phyloP scores from a whole-genome alignment of 1,140 invertebrate species.

The Pantala flavescens region DNA sequence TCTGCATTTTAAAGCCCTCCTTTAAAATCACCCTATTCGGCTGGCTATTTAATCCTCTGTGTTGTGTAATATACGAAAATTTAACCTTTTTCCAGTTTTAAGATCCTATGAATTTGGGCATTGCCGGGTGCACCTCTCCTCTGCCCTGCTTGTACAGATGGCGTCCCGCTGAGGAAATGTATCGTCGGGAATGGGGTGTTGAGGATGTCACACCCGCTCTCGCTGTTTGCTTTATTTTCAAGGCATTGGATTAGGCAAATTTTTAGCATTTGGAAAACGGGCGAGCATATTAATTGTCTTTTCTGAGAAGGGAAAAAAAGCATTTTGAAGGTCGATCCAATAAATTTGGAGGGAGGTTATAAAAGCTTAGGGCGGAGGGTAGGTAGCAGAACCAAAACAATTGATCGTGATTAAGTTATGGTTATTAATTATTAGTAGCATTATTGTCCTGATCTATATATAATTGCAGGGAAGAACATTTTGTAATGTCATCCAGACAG shows the following conservation, averaged over 20 bases:
- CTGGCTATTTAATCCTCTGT: not conserved
- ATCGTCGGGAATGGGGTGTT: not conserved
- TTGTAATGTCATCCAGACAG: not conserved
- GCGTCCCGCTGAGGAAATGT: not conserved
- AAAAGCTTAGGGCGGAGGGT: not conserved
- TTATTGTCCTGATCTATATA: constrained; percentile 9
- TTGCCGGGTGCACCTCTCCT: not conserved
- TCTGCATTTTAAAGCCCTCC: not conserved
- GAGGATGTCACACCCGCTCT: not conserved
- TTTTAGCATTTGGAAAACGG: not conserved
- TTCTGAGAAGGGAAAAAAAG: not conserved
- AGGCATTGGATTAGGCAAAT: constrained; percentile 9
- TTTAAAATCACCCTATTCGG: not conserved
- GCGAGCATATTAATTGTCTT: not conserved
- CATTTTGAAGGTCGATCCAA: not conserved
- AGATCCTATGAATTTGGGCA: not conserved
- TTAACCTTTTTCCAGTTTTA: no score
- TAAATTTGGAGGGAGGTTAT: not conserved
- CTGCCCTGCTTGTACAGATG: constrained; percentile 2
- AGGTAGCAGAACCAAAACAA: not conserved
- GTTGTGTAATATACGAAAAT: not conserved
- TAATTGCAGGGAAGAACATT: not conserved
- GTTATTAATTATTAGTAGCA: constrained; percentile 8
- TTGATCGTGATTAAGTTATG: constrained; percentile 1
- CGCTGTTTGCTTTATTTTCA: not conserved